A percentile compares a stretch with the other conserved stretches of the same genome.
Evolutionary conservation across 2,888 invertebrate species (phyloP).

Genomic region (Phania funesta): DNA sequence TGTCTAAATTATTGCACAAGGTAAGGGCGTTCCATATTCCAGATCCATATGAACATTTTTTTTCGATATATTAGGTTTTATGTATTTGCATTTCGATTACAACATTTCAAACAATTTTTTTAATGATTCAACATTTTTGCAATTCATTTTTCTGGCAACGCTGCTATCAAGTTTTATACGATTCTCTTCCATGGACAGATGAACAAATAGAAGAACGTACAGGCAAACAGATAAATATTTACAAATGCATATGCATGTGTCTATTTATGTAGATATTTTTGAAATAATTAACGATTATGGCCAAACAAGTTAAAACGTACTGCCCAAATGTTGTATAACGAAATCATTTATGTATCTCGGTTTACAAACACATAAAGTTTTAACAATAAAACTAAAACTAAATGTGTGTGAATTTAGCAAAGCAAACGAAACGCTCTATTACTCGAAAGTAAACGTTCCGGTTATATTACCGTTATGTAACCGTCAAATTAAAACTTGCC

Average conservation of each 20-base stretch:
- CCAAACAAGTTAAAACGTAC: slow-evolving; percentile 64
- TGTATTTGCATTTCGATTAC: too few species aligned
- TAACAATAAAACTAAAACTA: slow-evolving; percentile 51
- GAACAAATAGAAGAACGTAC: neutral
- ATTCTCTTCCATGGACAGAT: slow-evolving; percentile 16
- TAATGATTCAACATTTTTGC: too few species aligned
- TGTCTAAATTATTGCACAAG: too few species aligned
- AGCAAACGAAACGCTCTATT: neutral
- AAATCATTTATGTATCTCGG: slow-evolving; percentile 45
- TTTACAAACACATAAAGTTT: slow-evolving; percentile 52
- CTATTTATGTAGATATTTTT: slow-evolving; percentile 48
- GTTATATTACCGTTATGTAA: too few species aligned
- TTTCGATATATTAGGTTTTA: too few species aligned
- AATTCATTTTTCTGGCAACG: too few species aligned
- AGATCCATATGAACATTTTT: too few species aligned
- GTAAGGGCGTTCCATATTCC: too few species aligned
- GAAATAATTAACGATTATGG: slow-evolving; percentile 71
- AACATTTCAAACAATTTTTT: too few species aligned
- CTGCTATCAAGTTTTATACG: slow-evolving; percentile 13
- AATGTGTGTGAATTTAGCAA: neutral
- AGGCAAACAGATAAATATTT: neutral
- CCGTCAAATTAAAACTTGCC: too few species aligned
- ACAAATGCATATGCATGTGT: slow-evolving; percentile 18
- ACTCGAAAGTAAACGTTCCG: neutral
- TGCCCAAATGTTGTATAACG: slow-evolving; percentile 53